Base-by-base conservation (phyloP, 2,888 invertebrate genomes). In the Oasisia sp. region DNA sequence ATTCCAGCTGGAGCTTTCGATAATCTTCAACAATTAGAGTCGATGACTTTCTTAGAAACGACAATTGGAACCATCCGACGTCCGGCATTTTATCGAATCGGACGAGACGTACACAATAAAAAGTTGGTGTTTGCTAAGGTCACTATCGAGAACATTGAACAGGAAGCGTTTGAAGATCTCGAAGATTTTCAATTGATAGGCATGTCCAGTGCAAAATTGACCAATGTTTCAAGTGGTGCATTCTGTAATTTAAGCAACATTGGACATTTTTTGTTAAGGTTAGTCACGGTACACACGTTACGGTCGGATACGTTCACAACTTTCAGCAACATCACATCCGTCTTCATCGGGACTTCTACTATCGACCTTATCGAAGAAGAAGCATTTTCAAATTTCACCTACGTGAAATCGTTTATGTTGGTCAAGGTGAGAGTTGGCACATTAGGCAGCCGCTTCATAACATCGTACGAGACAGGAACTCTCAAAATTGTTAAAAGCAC, bases 61-160 rank as follows among this genome's bases (percentile, higher is more conserved):
- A 19, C 74, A 12, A 74, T 74, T 74, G 74, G 74, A 74, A 74
- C 74, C 74, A 74, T 74, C 74, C 74, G 74, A 74, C 74, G 74
- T 7, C 74, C 27, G 27, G 74, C 74, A 19, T 74, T 74, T 74
- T 19, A 74, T 27, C 74, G 74, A 7, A 74, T 74, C 19, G 74
- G 74, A 74, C 74, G 74, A 7, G 27, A 19, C 5, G 27, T 74
- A 74, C 74, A 14, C 74, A 7, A 74, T 74, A 74, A 74, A 74
- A 5, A 5, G 1, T 19, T 74, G 74, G 27, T 14, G 74, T 27
- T 74, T 27, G 7, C 2, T 19, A 27, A n/a, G 74, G 74, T 74
- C 74, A 19, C 74, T 19, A 74, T 74, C 19, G 74, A 19, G 27
- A 74, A 74, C 0, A 74, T 74, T 74, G 74, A 74, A 74, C 14